Base-by-base conservation (phyloP, 2,797 vertebrate species). In the Propithecus perrieri region DNA sequence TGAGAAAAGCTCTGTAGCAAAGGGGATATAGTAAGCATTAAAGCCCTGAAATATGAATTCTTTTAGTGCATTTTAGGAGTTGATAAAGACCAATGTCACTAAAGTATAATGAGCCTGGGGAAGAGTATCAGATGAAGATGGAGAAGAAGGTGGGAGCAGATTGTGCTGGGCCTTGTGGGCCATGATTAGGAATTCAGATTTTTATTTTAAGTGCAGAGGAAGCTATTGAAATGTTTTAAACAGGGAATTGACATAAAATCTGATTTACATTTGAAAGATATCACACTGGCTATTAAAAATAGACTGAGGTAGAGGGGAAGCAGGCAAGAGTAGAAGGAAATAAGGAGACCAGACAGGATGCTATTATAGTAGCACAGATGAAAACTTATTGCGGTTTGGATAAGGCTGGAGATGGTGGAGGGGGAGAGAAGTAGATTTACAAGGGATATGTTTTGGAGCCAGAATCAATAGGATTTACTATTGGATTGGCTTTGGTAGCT, bases 191-290 rank as follows among this genome's bases (percentile, higher is more conserved):
- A 76, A 69, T 76, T 92, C 50, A 75, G 61, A 85, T 75, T 79
- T 26, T 71, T 33, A 74, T 85, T 85, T 85, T 59, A 80, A 95
- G 59, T 59, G 15, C 48, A 89, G 0, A 69, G 67, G 57, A 85
- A 67, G 24, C n/a, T 76, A 38, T 57, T 57, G 72, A 93, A 83
- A 78, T 91, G n/a, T 83, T 95, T 71, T 79, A 72, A 80, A 59
- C n/a, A 71, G 41, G 61, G 11, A 85, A 38, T 1, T 41, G 75
- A 87, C 41, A 12, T 69, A 53, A 61, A 69, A 90, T 69, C n/a
- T 33, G 38, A 72, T 18, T 93, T 63, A 81, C 11, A 30, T 61
- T 88, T 35, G 53, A 53, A 84, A 94, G 59, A n/a, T 65, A 69
- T 30, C 90, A 85, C 35, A 22, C 30, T 71, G 18, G 18, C 53